Conservation (phyloP, 2,888 invertebrate genomes). For the Epinotia ramella region DNA sequence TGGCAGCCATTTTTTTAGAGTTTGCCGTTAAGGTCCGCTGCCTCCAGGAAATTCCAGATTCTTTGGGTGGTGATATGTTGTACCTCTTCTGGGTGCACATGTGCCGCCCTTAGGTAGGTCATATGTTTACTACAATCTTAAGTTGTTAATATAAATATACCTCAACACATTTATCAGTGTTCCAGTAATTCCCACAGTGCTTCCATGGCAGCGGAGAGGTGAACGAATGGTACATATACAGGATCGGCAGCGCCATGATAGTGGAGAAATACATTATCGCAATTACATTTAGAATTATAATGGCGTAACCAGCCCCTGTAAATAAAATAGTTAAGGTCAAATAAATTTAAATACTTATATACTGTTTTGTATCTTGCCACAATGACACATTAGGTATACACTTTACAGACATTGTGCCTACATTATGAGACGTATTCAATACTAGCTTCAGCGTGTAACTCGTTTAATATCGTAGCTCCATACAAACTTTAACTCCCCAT, state of each 20-base stretch:
- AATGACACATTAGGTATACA: background rate
- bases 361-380: background rate
- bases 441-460: too few relatives aligned
- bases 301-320: slow-evolving; percentile 94
- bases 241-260: slow-evolving; percentile 93
- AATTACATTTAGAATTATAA: slow-evolving; percentile 91
- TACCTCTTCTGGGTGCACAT: too few relatives aligned
- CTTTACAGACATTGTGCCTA: too few relatives aligned
- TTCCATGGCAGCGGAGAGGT: slow-evolving; percentile 90
- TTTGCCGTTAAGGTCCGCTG: too few relatives aligned
- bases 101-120: too few relatives aligned
- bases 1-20: too few relatives aligned
- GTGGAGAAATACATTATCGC: slow-evolving; percentile 94
- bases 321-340: slow-evolving; percentile 47
- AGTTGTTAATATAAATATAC: slow-evolving; percentile 57
- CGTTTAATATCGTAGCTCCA: too few relatives aligned
- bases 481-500: too few relatives aligned
- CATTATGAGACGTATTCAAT: too few relatives aligned
- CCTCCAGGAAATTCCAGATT: too few relatives aligned
- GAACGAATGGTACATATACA: slow-evolving; percentile 91
- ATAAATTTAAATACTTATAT: background rate
- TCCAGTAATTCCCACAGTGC: slow-evolving; percentile 92
- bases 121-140: too few relatives aligned
- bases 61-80: too few relatives aligned
- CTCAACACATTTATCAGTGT: slow-evolving; percentile 90